phyloP scores from a whole-genome alignment of 2,888 invertebrate genomes.

The Steinernema carpocapsae region DNA sequence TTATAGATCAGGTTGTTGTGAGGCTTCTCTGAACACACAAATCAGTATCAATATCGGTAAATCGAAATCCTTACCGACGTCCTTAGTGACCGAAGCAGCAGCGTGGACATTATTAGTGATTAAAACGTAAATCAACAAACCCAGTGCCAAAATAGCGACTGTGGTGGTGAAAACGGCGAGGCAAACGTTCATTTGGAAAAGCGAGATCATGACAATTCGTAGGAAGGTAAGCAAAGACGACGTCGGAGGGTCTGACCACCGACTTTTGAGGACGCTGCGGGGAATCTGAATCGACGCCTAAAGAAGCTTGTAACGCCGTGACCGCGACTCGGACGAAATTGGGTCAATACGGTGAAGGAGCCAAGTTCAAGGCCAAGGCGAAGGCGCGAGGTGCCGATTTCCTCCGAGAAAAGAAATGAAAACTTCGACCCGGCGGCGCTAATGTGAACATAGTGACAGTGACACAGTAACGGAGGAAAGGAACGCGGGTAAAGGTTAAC shows the following conservation, averaged over 20 bases:
- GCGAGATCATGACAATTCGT: slow-evolving; percentile 19
- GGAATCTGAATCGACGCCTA: neutral
- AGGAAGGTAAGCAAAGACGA: too few relatives aligned
- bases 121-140: slow-evolving; percentile 5
- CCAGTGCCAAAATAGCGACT: slow-evolving; percentile 5
- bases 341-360: slow-evolving; percentile 27
- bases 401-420: too few relatives aligned
- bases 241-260: too few relatives aligned
- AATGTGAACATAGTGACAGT: neutral
- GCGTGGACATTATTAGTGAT: slow-evolving; percentile 17
- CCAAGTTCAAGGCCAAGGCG: slow-evolving; percentile 19
- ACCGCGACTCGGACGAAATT: slow-evolving; percentile 20
- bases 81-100: neutral
- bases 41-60: neutral
- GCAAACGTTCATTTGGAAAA: slow-evolving; percentile 22
- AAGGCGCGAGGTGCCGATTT: slow-evolving; percentile 10
- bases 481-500: slow-evolving; percentile 10
- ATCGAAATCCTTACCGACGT: neutral
- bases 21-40: neutral
- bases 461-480: neutral
- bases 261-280: too few relatives aligned
- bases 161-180: slow-evolving; percentile 18
- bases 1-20: slow-evolving; percentile 6
- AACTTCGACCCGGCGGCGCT: too few relatives aligned
- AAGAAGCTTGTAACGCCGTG: slow-evolving; percentile 18